Evolutionary conservation across 1,140 invertebrate species (phyloP).

Genomic region (Saxidomus purpurata): DNA sequence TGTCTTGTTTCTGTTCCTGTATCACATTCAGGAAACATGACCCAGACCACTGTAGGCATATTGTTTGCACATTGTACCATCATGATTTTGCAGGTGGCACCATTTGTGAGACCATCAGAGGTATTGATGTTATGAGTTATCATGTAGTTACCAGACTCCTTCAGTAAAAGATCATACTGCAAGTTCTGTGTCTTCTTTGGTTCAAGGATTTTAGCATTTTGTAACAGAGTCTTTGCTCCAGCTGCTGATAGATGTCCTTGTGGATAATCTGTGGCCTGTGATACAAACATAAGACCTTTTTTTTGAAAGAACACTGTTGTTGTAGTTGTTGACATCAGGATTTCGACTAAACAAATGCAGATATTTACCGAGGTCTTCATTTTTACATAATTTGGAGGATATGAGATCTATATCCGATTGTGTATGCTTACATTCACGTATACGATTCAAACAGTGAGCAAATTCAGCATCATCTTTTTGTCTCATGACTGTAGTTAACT

Average conservation of each 20-base stretch:
- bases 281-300: background rate
- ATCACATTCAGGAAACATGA: slow-evolving; percentile 50
- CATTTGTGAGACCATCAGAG: slow-evolving; percentile 67
- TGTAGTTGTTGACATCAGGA: slow-evolving; percentile 52
- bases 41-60: slow-evolving; percentile 44
- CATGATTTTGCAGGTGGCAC: slow-evolving; percentile 51
- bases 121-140: slow-evolving; percentile 60
- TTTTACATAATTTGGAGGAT: background rate
- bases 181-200: slow-evolving; percentile 63
- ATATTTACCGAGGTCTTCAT: background rate
- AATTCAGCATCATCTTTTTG: slow-evolving; percentile 66
- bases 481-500: slow-evolving; percentile 68
- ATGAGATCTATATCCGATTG: slow-evolving; percentile 20
- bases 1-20: slow-evolving; percentile 15
- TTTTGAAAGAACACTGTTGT: background rate
- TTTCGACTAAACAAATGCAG: slow-evolving; percentile 64
- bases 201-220: slow-evolving; percentile 45
- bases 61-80: slow-evolving; percentile 47
- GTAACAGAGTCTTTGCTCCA: slow-evolving; percentile 29
- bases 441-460: slow-evolving; percentile 66
- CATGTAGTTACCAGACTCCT: slow-evolving; percentile 59
- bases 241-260: slow-evolving; percentile 22
- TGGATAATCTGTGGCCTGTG: slow-evolving; percentile 22
- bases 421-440: slow-evolving; percentile 66
- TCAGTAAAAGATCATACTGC: slow-evolving; percentile 20